phyloP scores from a whole-genome alignment of 92 coral and sea anemone species.

The Phenganax stokvisi region DNA sequence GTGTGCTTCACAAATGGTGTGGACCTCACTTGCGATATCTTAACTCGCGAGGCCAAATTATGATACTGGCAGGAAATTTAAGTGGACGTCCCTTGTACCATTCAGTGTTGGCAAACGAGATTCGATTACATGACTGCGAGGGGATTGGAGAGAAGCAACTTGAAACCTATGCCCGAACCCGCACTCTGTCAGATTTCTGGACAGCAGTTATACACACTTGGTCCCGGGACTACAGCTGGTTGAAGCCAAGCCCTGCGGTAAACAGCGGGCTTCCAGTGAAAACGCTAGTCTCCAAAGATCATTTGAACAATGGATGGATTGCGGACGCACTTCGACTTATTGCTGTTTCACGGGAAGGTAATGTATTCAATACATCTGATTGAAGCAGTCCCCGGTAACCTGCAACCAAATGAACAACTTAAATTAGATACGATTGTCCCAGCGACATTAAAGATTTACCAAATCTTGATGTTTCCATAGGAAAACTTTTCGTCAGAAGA shows the following conservation, averaged over 20 bases:
- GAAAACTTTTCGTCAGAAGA: no score
- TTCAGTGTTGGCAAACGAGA: constrained; percentile 73
- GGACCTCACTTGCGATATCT: constrained; percentile 62
- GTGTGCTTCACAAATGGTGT: constrained; percentile 65
- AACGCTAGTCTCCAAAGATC: constrained; percentile 91
- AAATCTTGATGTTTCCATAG: no score
- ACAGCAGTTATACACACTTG: constrained; percentile 85
- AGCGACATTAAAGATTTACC: no score
- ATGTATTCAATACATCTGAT: neutral
- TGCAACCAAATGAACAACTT: no score
- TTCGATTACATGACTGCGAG: constrained; percentile 66
- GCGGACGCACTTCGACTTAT: constrained; percentile 83
- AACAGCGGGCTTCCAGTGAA: constrained; percentile 77
- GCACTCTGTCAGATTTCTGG: constrained; percentile 78
- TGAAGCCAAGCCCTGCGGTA: constrained; percentile 64
- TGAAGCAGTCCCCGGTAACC: no score
- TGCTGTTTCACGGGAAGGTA: constrained; percentile 70
- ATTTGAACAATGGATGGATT: constrained; percentile 92
- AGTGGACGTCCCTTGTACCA: constrained; percentile 72
- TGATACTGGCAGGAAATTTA: constrained; percentile 61
- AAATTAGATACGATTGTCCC: no score
- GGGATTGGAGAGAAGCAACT: constrained; percentile 71
- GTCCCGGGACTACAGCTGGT: constrained; percentile 96
- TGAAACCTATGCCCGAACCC: constrained; percentile 65
- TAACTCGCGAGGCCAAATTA: constrained; percentile 46